Base-by-base conservation (phyloP, 2,888 invertebrate genomes). In the Exocentrus adspersus region DNA sequence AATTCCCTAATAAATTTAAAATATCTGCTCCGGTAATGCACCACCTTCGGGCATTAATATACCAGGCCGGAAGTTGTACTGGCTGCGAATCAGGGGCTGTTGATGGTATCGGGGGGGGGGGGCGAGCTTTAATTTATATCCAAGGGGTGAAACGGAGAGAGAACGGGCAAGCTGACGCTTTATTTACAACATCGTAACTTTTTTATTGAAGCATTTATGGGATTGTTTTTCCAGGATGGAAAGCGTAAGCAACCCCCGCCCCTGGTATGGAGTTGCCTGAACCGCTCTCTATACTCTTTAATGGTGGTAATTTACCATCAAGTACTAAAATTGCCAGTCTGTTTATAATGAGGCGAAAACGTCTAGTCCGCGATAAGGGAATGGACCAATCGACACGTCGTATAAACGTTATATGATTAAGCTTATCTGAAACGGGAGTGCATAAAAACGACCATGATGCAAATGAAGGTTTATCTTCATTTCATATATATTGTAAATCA, bases 111-210 rank as follows among this genome's bases (percentile, higher is more conserved):
- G 64, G 63, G 72, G n/a, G n/a, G n/a, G n/a, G n/a, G n/a, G n/a
- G n/a, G n/a, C n/a, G n/a, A n/a, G n/a, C 48, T 32, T 58, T 73
- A 71, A 74, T 74, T 74, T 74, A 74, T 72, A 60, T 62, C 30
- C 41, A n/a, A 57, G 50, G 58, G 61, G 64, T 54, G 71, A 71
- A n/a, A n/a, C n/a, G n/a, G n/a, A n/a, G n/a, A n/a, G n/a, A n/a
- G n/a, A n/a, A n/a, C n/a, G n/a, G n/a, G n/a, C n/a, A n/a, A n/a
- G n/a, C n/a, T n/a, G 72, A 72, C 72, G 54, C 65, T 70, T 72
- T 72, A 72, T 71, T 74, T 72, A 72, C 66, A 68, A 65, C 68
- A 64, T 72, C 68, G 65, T 71, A 68, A 70, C 71, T 71, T 69
- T 73, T 72, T 73, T 72, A 73, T 72, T 68, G 72, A 67, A 68